These are phyloP conservation scores for Eristalis intricaria DNA, from an alignment of 2,888 invertebrate genomes.

Conservation along the genomic window DNA sequence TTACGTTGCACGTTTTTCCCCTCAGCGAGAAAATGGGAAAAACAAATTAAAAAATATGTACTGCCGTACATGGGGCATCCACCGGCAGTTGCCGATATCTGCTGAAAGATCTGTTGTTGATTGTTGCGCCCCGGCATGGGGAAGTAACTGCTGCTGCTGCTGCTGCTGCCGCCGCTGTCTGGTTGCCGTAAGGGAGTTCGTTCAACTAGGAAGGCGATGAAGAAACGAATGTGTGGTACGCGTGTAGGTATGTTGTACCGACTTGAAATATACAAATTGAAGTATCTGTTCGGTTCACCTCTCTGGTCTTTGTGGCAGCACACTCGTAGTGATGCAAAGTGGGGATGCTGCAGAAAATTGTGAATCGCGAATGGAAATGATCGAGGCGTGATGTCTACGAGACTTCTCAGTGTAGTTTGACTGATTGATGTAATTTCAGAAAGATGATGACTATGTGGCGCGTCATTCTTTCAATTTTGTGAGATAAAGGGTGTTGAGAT, in stretches of 20 bases:
- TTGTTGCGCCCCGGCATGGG: constrained; percentile 28
- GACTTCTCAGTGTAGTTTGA: not conserved
- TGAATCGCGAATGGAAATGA: constrained; percentile 19
- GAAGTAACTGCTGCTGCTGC: constrained; percentile 11
- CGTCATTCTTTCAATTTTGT: not conserved
- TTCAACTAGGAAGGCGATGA: constrained; percentile 67
- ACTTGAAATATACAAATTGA: constrained; percentile 57
- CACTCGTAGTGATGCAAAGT: constrained; percentile 22
- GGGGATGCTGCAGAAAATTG: constrained; percentile 18
- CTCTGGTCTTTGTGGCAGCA: not conserved
- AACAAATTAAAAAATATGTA: constrained; percentile 33
- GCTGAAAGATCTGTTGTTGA: constrained; percentile 45
- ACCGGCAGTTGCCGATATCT: constrained; percentile 35
- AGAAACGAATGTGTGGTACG: constrained; percentile 60
- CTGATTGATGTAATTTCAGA: constrained; percentile 11
- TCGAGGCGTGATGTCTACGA: not conserved
- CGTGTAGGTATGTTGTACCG: constrained; percentile 66
- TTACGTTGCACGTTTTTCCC: constrained; percentile 23
- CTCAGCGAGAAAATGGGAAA: constrained; percentile 34
- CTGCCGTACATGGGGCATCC: constrained; percentile 32
- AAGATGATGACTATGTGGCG: not conserved
- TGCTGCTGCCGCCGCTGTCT: not conserved
- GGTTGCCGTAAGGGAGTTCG: constrained; percentile 56
- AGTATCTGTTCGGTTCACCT: constrained; percentile 38
- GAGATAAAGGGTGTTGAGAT: too few species aligned